Base-by-base conservation (phyloP, 2,113 vertebrate genomes). In the Callorhinus ursinus region DNA sequence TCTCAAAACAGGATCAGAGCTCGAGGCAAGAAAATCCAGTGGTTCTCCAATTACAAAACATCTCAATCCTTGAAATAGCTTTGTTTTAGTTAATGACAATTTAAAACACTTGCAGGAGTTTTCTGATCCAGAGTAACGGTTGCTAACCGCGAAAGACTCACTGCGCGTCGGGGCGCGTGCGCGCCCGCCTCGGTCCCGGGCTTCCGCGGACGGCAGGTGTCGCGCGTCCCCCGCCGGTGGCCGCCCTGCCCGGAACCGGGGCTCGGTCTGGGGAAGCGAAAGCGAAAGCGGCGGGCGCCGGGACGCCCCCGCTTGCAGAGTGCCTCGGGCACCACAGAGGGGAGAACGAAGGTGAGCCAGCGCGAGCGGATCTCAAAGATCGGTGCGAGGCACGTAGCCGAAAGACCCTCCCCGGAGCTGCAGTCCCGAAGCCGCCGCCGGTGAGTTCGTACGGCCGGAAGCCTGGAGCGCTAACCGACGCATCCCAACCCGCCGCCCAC, bases 291-390 rank as follows among this genome's bases (percentile, higher is more conserved):
- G 8, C 4, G 3, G 13, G 13, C 2, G 55, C 28, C 28, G 0
- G 53, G 51, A 7, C 14, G 5, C 2, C 16, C 28, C 4, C 0
- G 1, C 15, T 0, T 0, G 11, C 14, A 22, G 22, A 33, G 28
- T 0, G 21, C 0, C 21, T 24, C 8, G 0, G 0, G 31, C 18
- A 0, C 10, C 10, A 2, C 21, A 3, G 4, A 16, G 22, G 0
- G 36, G 1, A 1, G 15, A 5, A 13, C 24, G 2, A 15, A 18
- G 39, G 0, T 5, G 28, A 49, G 67, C 13, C 5, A 0, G 71
- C 4, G 21, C 19, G 36, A 61, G 63, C 8, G 22, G 15, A 4
- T 10, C 42, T 19, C 71, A 7, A 72, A 42, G 63, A 55, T 77
- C 36, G 0, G 71, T 2, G 31, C 39, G 3, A 71, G 1, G 69